A percentile compares a stretch with the other conserved stretches of the same genome.
phyloP scores from a whole-genome alignment of 2,888 invertebrate genomes.

The Acanthococcus lagerstroemiae region DNA sequence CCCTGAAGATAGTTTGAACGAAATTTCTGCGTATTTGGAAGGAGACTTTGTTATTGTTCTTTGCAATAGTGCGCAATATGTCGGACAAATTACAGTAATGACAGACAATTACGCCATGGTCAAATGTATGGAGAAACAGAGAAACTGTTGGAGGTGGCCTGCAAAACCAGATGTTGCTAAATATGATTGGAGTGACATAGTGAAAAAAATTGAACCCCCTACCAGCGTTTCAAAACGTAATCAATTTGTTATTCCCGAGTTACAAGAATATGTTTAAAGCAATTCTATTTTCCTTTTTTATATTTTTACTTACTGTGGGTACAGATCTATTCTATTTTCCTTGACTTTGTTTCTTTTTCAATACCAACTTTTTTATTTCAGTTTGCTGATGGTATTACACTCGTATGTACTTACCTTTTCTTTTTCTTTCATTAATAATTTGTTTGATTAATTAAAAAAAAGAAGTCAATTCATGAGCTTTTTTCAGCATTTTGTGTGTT shows the following conservation, averaged over 20 bases:
- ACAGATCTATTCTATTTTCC: no score
- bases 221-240: neutral
- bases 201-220: neutral
- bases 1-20: neutral
- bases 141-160: slow-evolving; percentile 3
- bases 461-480: neutral
- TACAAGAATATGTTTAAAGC: neutral
- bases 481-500: neutral
- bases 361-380: no score
- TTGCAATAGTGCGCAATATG: neutral
- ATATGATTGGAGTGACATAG: neutral
- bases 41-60: neutral
- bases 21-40: neutral
- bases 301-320: no score
- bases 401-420: no score
- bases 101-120: neutral
- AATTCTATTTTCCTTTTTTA: no score
- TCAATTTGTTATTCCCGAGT: neutral
- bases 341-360: no score
- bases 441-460: no score
- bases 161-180: neutral
- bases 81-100: neutral
- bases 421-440: no score
- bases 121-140: slow-evolving; percentile 9
- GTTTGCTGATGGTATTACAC: no score